phyloP scores from a whole-genome alignment of 2,797 vertebrate genomes.

The Apodemus agrarius region DNA sequence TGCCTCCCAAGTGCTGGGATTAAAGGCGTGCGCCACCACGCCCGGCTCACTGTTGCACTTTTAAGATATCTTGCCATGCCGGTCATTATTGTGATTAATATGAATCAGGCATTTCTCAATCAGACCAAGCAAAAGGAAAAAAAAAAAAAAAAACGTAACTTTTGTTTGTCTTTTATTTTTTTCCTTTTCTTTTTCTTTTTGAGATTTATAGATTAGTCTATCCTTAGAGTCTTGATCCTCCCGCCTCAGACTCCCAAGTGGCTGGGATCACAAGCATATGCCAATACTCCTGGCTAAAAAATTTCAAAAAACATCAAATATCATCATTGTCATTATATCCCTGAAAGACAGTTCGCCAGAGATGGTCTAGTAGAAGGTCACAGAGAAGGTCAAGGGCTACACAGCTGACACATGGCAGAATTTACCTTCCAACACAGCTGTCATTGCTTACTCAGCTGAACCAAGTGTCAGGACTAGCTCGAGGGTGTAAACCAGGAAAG shows the following conservation, averaged over 20 bases:
- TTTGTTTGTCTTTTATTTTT: background rate
- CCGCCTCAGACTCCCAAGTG: background rate
- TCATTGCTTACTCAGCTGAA: background rate
- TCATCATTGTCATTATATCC: background rate
- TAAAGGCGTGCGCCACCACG: too few relatives aligned
- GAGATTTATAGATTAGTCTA: background rate
- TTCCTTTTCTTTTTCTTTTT: background rate
- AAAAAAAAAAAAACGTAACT: background rate
- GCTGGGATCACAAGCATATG: background rate
- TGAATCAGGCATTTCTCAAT: background rate
- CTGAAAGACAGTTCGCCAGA: background rate
- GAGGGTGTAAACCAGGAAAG: background rate
- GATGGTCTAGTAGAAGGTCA: background rate
- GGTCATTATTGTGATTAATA: background rate
- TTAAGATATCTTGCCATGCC: background rate
- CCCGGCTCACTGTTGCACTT: too few relatives aligned
- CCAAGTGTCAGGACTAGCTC: background rate
- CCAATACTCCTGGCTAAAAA: background rate
- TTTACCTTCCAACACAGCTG: background rate
- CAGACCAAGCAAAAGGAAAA: background rate
- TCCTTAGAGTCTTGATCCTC: background rate
- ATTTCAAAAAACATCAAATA: background rate
- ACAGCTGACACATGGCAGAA: background rate
- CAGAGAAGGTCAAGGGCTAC: background rate
- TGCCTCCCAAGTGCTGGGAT: too few relatives aligned